Percentiles rank a stretch among this genome's conserved stretches.
phyloP scores from a whole-genome alignment of 2,797 vertebrate genomes.

The Yasuhikotakia modesta region DNA sequence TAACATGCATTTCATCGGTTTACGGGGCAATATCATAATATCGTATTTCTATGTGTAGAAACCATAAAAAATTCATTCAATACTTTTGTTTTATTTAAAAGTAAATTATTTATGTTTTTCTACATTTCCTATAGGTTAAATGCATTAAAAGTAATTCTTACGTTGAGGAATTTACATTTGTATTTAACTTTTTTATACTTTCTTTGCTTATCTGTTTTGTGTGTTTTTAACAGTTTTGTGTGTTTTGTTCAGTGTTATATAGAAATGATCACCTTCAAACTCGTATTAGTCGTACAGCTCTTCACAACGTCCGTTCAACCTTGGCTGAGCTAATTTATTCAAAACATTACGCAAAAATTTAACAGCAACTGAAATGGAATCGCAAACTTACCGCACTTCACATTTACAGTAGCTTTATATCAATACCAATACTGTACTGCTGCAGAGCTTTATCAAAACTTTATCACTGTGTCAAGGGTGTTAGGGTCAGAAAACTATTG shows the following conservation, averaged over 20 bases:
- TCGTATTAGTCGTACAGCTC: slow-evolving; percentile 3
- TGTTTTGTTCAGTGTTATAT: not conserved
- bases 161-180: slow-evolving; percentile 17
- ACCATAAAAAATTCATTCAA: slow-evolving; percentile 3
- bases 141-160: slow-evolving; percentile 7
- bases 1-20: slow-evolving; percentile 13
- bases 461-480: not conserved
- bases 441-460: not conserved
- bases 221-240: slow-evolving; percentile 43
- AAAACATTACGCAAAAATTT: slow-evolving; percentile 13
- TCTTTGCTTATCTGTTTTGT: not conserved
- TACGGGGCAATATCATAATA: not conserved
- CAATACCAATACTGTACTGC: not conserved
- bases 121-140: not conserved
- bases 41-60: slow-evolving; percentile 7
- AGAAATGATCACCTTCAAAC: not conserved
- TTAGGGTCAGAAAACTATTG: not conserved
- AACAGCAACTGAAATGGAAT: not conserved
- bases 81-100: slow-evolving; percentile 33
- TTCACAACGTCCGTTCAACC: not conserved
- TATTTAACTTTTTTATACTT: slow-evolving; percentile 18
- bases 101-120: slow-evolving; percentile 1
- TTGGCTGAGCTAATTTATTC: not conserved
- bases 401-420: slow-evolving; percentile 20
- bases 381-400: not conserved